Evolutionary conservation across 2,888 invertebrate genomes (phyloP).

Genomic region (Melanostoma mellinum): DNA sequence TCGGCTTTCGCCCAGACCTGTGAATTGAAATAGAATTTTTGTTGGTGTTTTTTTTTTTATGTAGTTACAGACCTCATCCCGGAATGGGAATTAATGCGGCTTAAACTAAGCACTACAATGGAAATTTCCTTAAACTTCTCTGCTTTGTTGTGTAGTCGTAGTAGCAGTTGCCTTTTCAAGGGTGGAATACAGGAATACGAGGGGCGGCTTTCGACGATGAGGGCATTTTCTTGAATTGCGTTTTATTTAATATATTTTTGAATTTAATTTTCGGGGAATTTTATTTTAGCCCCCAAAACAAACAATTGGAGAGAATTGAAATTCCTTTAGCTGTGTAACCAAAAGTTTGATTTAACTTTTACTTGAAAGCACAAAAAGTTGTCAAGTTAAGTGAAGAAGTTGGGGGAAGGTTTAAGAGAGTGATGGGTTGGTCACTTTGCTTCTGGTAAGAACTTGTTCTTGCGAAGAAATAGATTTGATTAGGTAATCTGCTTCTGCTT

Average conservation of each 20-base stretch:
- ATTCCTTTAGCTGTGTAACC: constrained; percentile 29
- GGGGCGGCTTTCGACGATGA: neutral
- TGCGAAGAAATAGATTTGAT: constrained; percentile 32
- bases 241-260: constrained; percentile 58
- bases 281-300: constrained; percentile 33
- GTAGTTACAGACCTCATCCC: neutral
- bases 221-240: constrained; percentile 37
- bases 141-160: neutral
- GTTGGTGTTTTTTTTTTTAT: neutral
- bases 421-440: neutral
- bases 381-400: constrained; percentile 17
- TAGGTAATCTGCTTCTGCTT: constrained; percentile 42
- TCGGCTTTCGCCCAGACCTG: constrained; percentile 3
- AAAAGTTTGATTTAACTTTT: constrained; percentile 40
- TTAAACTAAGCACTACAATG: constrained; percentile 47
- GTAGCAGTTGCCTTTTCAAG: neutral
- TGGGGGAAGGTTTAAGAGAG: neutral
- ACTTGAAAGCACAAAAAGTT: constrained; percentile 23
- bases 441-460: neutral
- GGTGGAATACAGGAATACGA: neutral
- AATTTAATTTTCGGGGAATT: constrained; percentile 59
- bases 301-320: constrained; percentile 41
- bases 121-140: constrained; percentile 22
- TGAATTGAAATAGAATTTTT: constrained; percentile 43
- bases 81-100: constrained; percentile 50